Evolutionary conservation across 2,888 invertebrate genomes (phyloP), one percentile per base, ranked within the genome.

Genomic region (Empis livida): DNA sequence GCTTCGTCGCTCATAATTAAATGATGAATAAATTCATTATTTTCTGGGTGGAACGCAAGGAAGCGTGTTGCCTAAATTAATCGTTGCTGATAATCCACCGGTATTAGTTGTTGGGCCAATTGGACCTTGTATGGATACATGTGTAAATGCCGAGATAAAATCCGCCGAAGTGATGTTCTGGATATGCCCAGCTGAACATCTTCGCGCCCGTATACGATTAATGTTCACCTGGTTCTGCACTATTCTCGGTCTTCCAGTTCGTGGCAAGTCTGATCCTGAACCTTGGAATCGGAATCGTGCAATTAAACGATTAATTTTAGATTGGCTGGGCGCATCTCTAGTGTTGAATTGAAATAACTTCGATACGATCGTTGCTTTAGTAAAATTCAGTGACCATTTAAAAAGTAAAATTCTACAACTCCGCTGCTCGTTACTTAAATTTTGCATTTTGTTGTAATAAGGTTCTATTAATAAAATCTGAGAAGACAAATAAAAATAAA

Each of bases 81-180:
- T 35, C 46, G 13, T 46, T 39, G 11, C 2, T 47, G 43, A 30
- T 43, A 43, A 43, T 43, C 43, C 43, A 47, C 43, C 43, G 43
- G 43, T 38, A 43, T 27, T 39, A 43, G 43, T 39, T 47, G 47
- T 47, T 47, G 47, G 35, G 40, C 40, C 47, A 47, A 44, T 47
- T 44, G 47, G 44, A 47, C 47, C 40, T 47, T 43, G 47, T 40
- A 47, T 41, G 46, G 40, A 46, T 46, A 32, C 43, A 47, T 47
- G 38, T 47, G 41, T 46, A 42, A 46, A 46, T 46, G 41, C 14
- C 30, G 16, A 14, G 43, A 39, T 40, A 43, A 32, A 32, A 43
- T 43, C n/a, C 31, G 43, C 32, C 32, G 32, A 43, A 43, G 32
- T 45, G 40, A 31, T 41, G 41, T 86, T 84, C 66, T 83, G 87